Evolutionary conservation across 2,888 invertebrate species (phyloP), one percentile per base, ranked within the genome.

Genomic region (Anoncus sp.): DNA sequence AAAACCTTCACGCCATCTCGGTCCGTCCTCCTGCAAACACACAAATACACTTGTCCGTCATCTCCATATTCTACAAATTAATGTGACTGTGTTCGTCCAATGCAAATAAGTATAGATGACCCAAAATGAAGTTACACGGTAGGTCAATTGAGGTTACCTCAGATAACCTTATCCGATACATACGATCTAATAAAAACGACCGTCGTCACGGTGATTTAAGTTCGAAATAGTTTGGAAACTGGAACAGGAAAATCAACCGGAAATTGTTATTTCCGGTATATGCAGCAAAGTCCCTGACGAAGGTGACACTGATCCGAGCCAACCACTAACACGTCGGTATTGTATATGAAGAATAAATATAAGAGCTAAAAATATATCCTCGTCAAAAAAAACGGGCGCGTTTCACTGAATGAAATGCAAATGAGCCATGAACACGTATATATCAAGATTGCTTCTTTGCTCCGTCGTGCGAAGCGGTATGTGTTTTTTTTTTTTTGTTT

Each of bases 11-110:
- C 85, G 83, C 84, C 87, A 84, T 81, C 85, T 83, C 16, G 85
- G 83, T 51, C 82, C 82, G 55, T 86, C 85, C 73, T 86, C 85
- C 88, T 88, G 85, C 43, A 78, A 86, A 71, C 20, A 31, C 18
- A 63, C 16, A 51, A 49, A 53, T 18, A 43, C 5, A 51, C 18
- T 31, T 57, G 43, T 47, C 12, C 40, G 20, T 14, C 20, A 59
- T 59, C 59, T 24, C 31, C 5, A 5, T 10, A 24, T 51, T 73
- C 7, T 9, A 59, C 20, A 31, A 65, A 59, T 62, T 70, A 38
- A 2, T 4, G 10, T 38, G 10, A 10, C 10, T 12, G 12, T 38
- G 10, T 38, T 12, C 12, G 2, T 12, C 38, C 5, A 12, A 10
- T 12, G 12, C 12, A 38, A 12, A 38, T 10, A 38, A 38, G 12